phyloP scores from a whole-genome alignment of 2,888 invertebrate genomes.

The Ashinkailepas kermadecensis region DNA sequence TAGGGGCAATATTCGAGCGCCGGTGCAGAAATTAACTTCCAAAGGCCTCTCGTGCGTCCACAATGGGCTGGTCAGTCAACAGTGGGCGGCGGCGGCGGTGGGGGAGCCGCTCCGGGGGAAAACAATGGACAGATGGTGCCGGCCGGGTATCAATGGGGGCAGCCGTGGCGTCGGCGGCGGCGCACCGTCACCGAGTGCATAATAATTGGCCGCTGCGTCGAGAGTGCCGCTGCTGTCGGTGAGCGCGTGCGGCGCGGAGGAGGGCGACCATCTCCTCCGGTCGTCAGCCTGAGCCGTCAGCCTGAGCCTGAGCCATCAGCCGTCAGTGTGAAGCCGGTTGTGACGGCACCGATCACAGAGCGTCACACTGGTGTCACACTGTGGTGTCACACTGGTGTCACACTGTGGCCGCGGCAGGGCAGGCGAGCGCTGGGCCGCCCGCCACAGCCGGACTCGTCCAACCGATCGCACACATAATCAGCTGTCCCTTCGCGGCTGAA shows the following conservation, averaged over 20 bases:
- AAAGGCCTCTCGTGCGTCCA: conserved; percentile 13
- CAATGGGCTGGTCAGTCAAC: conserved; percentile 21
- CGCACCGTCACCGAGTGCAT: neutral
- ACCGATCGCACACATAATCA: no score
- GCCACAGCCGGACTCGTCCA: neutral
- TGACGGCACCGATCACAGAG: neutral
- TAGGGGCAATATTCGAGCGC: neutral
- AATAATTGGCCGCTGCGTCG: no score
- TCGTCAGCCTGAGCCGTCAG: neutral
- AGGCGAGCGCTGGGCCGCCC: neutral
- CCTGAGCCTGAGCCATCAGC: no score
- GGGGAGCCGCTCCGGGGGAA: neutral
- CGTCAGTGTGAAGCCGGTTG: no score
- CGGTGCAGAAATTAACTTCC: conserved; percentile 11
- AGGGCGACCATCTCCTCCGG: neutral
- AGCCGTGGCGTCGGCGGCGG: neutral
- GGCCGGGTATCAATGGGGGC: neutral
- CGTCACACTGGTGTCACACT: neutral
- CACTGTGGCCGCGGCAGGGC: neutral
- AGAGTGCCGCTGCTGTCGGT: neutral
- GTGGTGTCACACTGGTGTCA: neutral
- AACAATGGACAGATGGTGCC: conserved; percentile 13
- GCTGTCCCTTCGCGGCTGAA: neutral
- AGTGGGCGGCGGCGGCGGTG: neutral
- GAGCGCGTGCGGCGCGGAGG: neutral